These are phyloP conservation scores for Trididemnum miniatum DNA, from an alignment of 23 tunicate genomes.

Conservation along the genomic window DNA sequence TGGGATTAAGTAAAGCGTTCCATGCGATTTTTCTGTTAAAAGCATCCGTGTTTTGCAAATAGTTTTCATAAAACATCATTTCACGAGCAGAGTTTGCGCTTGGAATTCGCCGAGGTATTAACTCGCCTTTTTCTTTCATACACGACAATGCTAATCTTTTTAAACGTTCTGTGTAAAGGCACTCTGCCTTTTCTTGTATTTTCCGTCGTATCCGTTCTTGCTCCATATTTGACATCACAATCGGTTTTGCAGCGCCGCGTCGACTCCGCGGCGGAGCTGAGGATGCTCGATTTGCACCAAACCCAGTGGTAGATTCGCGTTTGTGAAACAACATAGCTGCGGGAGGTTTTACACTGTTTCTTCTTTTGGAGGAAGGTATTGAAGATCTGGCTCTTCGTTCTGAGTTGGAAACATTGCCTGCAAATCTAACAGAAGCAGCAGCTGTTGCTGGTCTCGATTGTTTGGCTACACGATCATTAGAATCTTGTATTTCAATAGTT, in stretches of 20 bases:
- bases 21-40: neutral
- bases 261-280: slow-evolving; percentile 9
- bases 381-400: neutral
- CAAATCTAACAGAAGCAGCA: slow-evolving; percentile 43
- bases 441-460: slow-evolving; percentile 46
- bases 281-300: neutral
- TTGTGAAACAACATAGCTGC: slow-evolving; percentile 36
- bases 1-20: neutral
- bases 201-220: slow-evolving; percentile 74
- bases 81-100: slow-evolving; percentile 28
- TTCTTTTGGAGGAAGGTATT: neutral
- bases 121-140: neutral
- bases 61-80: neutral
- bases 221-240: slow-evolving; percentile 62
- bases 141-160: slow-evolving; percentile 31
- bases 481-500: neutral
- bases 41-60: neutral
- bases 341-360: slow-evolving; percentile 41
- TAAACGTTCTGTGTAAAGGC: slow-evolving; percentile 52
- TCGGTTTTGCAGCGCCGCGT: neutral
- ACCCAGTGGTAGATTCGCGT: slow-evolving; percentile 9
- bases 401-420: slow-evolving; percentile 4
- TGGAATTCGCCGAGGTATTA: neutral
- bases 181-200: slow-evolving; percentile 61
- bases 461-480: slow-evolving; percentile 1